Evolutionary conservation across 2,113 vertebrate species (phyloP).

Genomic region (Gallinago jamesoni): DNA sequence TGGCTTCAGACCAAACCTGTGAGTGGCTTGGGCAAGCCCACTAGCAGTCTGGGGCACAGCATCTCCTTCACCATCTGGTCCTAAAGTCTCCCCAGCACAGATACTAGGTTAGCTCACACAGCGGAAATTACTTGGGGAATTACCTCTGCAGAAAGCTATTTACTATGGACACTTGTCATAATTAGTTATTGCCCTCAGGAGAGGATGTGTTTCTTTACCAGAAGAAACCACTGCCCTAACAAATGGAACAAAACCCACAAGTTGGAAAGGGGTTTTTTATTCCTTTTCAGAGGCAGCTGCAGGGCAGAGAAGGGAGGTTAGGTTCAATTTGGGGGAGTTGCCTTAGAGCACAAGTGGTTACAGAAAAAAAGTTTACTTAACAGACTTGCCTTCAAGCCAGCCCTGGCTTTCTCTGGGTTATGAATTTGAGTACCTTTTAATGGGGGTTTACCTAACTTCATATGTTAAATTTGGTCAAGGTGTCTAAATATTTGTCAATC

Average conservation of each 20-base stretch:
- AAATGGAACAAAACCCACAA: not conserved
- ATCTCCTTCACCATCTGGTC: not conserved
- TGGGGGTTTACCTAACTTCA: not conserved
- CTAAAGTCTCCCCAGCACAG: not conserved
- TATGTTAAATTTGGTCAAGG: not conserved
- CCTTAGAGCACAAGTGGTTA: not conserved
- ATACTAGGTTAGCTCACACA: not conserved
- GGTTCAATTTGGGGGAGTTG: not conserved
- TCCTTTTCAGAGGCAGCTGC: not conserved
- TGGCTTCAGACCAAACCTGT: not conserved
- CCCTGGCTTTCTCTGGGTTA: not conserved
- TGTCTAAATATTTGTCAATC: slow-evolving; percentile 38
- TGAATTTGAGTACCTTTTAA: not conserved
- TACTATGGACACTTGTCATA: slow-evolving; percentile 33
- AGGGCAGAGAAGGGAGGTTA: not conserved
- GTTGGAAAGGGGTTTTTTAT: not conserved
- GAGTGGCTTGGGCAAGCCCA: not conserved
- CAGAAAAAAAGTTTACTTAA: not conserved
- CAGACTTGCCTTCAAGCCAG: not conserved
- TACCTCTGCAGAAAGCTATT: slow-evolving; percentile 50
- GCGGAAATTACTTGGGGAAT: not conserved
- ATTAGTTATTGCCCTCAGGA: not conserved
- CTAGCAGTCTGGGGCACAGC: not conserved
- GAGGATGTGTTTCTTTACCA: not conserved
- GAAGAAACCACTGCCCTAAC: not conserved